Percentiles rank a stretch among this genome's conserved stretches.
phyloP scores from a whole-genome alignment of 2,888 invertebrate genomes.

The Diloba caeruleocephala region DNA sequence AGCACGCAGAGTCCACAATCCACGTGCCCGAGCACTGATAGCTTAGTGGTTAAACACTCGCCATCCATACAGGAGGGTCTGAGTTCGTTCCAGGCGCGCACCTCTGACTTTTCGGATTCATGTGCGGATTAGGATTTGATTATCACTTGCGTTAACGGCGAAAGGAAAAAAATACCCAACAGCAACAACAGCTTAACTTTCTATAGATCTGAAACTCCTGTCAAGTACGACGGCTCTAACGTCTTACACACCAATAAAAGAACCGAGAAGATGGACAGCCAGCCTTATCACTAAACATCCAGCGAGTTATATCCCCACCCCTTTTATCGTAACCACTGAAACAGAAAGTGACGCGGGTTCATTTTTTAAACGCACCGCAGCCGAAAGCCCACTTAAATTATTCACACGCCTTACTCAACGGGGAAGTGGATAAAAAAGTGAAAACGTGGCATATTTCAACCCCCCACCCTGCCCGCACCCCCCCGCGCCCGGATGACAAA shows the following conservation, averaged over 20 bases:
- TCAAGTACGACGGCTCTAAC: constrained; percentile 2
- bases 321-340: constrained; percentile 47
- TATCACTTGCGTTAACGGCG: too few species aligned
- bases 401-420: constrained; percentile 70
- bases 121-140: too few species aligned
- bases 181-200: too few species aligned
- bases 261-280: constrained; percentile 25
- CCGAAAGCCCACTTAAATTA: constrained; percentile 71
- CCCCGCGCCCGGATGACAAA: constrained; percentile 59
- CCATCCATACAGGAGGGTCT: too few species aligned
- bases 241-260: constrained; percentile 27
- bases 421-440: constrained; percentile 68
- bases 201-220: too few species aligned
- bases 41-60: too few species aligned
- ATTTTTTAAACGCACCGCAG: constrained; percentile 68
- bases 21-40: too few species aligned
- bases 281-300: constrained; percentile 33
- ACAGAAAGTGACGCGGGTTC: constrained; percentile 55
- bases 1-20: too few species aligned
- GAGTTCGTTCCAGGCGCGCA: too few species aligned
- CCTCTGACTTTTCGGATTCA: too few species aligned
- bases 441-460: constrained; percentile 68
- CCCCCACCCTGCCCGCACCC: constrained; percentile 26
- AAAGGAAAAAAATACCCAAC: background rate
- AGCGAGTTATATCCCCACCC: constrained; percentile 22